Base-by-base conservation (phyloP, 2,888 invertebrate species). In the Rhodophaea formosa region DNA sequence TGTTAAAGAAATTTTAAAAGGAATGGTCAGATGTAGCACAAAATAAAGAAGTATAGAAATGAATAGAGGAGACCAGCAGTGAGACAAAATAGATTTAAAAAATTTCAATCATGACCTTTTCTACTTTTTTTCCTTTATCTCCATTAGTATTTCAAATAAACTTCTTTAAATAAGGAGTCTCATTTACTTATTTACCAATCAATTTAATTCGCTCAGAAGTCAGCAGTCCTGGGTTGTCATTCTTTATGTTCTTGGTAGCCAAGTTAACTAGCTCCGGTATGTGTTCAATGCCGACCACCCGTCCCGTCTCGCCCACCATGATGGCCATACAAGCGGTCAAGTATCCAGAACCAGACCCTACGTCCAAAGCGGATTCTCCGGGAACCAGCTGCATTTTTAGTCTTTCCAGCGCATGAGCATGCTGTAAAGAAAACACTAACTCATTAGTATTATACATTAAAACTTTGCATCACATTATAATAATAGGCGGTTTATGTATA, bases 281-380 rank as follows among this genome's bases (percentile, higher is more conserved):
- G 81, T 98, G 98, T 71, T 98, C 98, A 65, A 98, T 96, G 5
- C 98, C 98, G 55, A 98, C 93, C 0, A 95, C 95, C 63, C 87
- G 84, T 57, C 93, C 93, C 57, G 90, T 91, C 45, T 93, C 91
- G 8, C 96, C 96, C 47, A 97, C 92, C 95, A 97, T 96, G 39
- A 95, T 88, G 15, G 96, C 95, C 95, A 98, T 97, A 74, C 98
- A 98, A 12, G 96, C 95, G 1, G 98, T 97, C 45, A 98, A 92
- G 80, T 98, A 98, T 2, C 98, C 98, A 60, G 97, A 97, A 0
- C 98, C 98, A 23, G 97, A 97, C 12, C 98, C 98, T 49, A 98
- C 97, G 86, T 98, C 98, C 63, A 98, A 86, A 2, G 97, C 97
- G 74, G 92, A 94, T 56, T 94, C 94, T 10, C 97, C 97, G 57